These are phyloP conservation scores for Hyla sarda DNA, from an alignment of 2,113 vertebrate species.

Conservation along the genomic window DNA sequence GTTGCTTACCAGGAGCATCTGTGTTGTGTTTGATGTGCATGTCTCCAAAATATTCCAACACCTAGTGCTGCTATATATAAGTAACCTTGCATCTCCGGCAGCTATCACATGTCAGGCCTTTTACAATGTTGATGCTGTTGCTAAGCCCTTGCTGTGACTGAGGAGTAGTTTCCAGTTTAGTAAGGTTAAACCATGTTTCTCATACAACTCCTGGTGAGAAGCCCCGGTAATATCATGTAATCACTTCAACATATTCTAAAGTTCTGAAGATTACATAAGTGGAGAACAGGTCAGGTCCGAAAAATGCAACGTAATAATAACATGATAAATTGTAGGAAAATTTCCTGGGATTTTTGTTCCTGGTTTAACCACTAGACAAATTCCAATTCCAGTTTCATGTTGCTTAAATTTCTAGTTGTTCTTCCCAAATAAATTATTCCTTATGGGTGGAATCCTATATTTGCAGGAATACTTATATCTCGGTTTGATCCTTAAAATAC, in stretches of 20 bases:
- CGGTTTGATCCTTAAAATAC: neutral
- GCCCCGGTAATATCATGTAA: constrained; percentile 17
- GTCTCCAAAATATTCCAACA: constrained; percentile 75
- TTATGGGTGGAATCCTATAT: neutral
- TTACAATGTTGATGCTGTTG: constrained; percentile 77
- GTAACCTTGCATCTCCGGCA: constrained; percentile 70
- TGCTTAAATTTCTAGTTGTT: neutral
- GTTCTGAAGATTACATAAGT: neutral
- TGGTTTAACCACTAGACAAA: neutral
- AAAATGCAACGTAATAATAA: neutral
- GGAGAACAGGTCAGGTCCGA: neutral
- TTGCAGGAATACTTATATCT: neutral
- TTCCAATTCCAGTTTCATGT: too few species aligned
- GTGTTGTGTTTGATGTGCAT: constrained; percentile 71
- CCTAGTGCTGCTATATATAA: constrained; percentile 75
- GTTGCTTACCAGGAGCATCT: constrained; percentile 73
- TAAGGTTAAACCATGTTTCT: constrained; percentile 72
- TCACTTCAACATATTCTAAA: neutral
- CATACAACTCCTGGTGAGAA: constrained; percentile 68
- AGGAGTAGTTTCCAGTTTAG: constrained; percentile 72
- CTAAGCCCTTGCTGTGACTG: constrained; percentile 67
- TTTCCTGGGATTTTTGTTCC: too few species aligned
- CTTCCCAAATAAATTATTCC: neutral
- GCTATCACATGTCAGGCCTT: constrained; percentile 71
- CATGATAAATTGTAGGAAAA: neutral